Evolutionary conservation across 2,797 vertebrate genomes (phyloP).

Genomic region (Chelon auratus): DNA sequence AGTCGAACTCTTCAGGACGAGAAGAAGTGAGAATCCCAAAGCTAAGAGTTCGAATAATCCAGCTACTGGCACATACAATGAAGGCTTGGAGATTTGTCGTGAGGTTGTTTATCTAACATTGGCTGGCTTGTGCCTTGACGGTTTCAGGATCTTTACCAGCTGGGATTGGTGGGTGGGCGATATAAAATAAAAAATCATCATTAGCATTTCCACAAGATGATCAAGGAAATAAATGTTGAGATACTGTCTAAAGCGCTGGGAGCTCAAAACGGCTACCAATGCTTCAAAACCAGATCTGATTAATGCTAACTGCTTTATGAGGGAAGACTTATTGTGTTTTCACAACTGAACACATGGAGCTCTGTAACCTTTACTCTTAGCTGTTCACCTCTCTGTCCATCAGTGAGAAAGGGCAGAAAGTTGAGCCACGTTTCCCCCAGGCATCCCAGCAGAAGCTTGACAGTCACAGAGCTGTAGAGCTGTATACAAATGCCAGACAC

Average conservation of each 20-base stretch:
- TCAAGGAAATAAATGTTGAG: conserved; percentile 46
- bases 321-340: neutral
- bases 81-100: conserved; percentile 43
- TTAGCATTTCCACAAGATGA: conserved; percentile 59
- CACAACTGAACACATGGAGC: conserved; percentile 12
- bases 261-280: conserved; percentile 4
- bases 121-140: conserved; percentile 27
- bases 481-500: conserved; percentile 21
- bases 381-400: neutral
- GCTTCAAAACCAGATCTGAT: conserved; percentile 28
- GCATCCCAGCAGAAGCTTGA: conserved; percentile 40
- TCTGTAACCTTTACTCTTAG: conserved; percentile 8
- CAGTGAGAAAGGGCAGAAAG: conserved; percentile 32
- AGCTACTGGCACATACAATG: conserved; percentile 32
- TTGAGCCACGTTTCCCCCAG: conserved; percentile 40
- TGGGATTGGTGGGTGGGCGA: conserved; percentile 41
- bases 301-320: neutral
- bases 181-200: conserved; percentile 13
- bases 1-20: conserved; percentile 15
- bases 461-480: conserved; percentile 26
- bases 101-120: conserved; percentile 35
- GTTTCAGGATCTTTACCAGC: conserved; percentile 35
- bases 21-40: conserved; percentile 21
- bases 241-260: conserved; percentile 18
- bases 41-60: conserved; percentile 45